Percentiles rank a stretch among this genome's conserved stretches.
These are phyloP conservation scores for Fregata magnificens DNA, from an alignment of 2,113 vertebrate genomes.

Conservation along the genomic window DNA sequence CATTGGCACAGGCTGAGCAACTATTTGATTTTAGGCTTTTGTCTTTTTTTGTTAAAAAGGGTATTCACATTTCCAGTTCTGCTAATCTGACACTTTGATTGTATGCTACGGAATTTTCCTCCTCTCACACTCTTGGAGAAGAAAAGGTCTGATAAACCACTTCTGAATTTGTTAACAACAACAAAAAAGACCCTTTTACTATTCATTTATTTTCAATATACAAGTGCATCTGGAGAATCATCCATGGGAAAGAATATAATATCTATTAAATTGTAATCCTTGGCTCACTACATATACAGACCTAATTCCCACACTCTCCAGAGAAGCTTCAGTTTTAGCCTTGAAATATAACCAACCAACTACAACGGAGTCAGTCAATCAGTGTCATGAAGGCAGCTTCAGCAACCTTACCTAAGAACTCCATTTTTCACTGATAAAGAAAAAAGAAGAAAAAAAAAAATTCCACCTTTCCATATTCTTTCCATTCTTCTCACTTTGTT, in stretches of 20 bases:
- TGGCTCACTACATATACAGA: not conserved
- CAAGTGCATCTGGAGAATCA: not conserved
- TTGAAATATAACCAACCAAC: conserved; percentile 3
- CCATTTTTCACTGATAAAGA: not conserved
- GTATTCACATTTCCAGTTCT: not conserved
- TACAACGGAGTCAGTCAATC: not conserved
- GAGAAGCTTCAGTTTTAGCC: not conserved
- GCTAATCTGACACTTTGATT: not conserved
- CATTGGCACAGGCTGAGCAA: not conserved
- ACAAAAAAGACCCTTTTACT: not conserved
- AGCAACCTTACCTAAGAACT: not conserved
- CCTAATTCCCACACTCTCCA: not conserved
- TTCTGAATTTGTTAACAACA: not conserved
- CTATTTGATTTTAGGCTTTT: not conserved
- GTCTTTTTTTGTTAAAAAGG: not conserved
- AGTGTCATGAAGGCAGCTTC: conserved; percentile 7
- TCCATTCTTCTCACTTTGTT: not conserved
- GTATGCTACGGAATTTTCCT: not conserved
- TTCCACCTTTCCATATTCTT: not conserved
- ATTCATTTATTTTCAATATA: conserved; percentile 8
- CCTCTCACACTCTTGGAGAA: not conserved
- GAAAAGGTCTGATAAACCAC: not conserved
- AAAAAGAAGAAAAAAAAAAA: not conserved
- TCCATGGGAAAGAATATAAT: not conserved
- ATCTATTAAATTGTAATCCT: not conserved